These are phyloP conservation scores for Dryomyza anilis DNA, from an alignment of 2,888 invertebrate species.

Conservation along the genomic window DNA sequence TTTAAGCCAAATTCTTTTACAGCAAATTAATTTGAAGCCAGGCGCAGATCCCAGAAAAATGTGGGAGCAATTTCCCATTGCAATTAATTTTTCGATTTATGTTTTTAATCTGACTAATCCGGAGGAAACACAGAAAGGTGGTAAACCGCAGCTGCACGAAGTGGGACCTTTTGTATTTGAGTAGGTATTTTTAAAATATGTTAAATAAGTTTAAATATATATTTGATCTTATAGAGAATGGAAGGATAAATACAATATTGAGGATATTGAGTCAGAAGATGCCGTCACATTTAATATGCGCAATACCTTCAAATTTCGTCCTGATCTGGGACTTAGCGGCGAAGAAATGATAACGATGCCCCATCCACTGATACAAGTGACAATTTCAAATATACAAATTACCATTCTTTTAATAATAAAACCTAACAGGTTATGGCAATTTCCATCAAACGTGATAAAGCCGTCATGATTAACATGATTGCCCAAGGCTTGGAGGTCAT, in stretches of 20 bases:
- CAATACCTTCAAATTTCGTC: conserved; percentile 71
- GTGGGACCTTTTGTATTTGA: conserved; percentile 82
- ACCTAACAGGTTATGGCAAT: conserved; percentile 51
- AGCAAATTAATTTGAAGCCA: conserved; percentile 64
- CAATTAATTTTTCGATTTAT: conserved; percentile 75
- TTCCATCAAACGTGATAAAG: conserved; percentile 66
- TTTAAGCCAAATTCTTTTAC: background rate
- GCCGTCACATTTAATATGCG: conserved; percentile 72
- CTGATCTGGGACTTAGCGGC: conserved; percentile 71
- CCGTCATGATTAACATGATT: conserved; percentile 64
- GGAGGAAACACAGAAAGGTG: conserved; percentile 71
- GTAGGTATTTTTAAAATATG: conserved; percentile 64
- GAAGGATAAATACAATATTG: conserved; percentile 76
- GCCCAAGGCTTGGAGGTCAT: conserved; percentile 73
- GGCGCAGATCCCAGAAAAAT: conserved; percentile 74
- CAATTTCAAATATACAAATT: conserved; percentile 29
- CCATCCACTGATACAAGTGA: conserved; percentile 74
- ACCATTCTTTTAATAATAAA: background rate
- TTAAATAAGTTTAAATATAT: background rate
- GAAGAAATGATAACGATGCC: conserved; percentile 73
- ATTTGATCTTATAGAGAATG: conserved; percentile 67
- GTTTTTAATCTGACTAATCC: conserved; percentile 82
- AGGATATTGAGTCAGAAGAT: conserved; percentile 74
- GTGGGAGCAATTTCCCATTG: conserved; percentile 78
- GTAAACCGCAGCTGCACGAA: conserved; percentile 70